These are phyloP conservation scores for Caenorhabditis macrosperma DNA, from an alignment of 2,888 invertebrate species.

Conservation along the genomic window DNA sequence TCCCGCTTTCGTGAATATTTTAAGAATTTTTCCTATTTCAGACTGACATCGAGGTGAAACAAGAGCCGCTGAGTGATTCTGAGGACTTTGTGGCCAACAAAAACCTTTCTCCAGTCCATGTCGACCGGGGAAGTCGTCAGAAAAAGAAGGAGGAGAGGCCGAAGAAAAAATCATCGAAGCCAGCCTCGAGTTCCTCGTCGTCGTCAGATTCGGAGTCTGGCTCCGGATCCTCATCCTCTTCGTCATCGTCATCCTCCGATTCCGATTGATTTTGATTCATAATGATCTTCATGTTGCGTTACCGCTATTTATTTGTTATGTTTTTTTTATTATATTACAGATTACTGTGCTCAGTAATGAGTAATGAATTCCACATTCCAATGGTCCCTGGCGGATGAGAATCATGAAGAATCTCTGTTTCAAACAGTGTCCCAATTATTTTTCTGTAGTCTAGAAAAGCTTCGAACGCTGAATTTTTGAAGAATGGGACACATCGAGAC, in stretches of 20 bases:
- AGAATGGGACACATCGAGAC: slow-evolving; percentile 63
- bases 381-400: background rate
- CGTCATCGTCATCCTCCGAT: slow-evolving; percentile 29
- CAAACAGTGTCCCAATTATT: background rate
- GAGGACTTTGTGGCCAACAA: slow-evolving; percentile 7
- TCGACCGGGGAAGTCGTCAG: background rate
- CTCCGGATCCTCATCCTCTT: slow-evolving; percentile 31
- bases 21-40: slow-evolving; percentile 11
- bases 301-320: slow-evolving; percentile 25
- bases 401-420: slow-evolving; percentile 24
- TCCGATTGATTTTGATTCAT: slow-evolving; percentile 16
- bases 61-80: slow-evolving; percentile 36
- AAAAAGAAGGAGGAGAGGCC: background rate
- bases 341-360: slow-evolving; percentile 1
- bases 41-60: slow-evolving; percentile 43
- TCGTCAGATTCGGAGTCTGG: slow-evolving; percentile 20
- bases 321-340: background rate
- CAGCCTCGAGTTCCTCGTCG: slow-evolving; percentile 14
- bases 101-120: slow-evolving; percentile 5
- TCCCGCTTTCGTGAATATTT: background rate
- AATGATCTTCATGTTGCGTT: background rate
- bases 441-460: background rate
- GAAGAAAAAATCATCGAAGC: background rate
- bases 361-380: background rate
- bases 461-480: background rate